Evolutionary conservation across 2,888 invertebrate species (phyloP), one percentile per base, ranked within the genome.

Genomic region (Hirudinaria manillensis): DNA sequence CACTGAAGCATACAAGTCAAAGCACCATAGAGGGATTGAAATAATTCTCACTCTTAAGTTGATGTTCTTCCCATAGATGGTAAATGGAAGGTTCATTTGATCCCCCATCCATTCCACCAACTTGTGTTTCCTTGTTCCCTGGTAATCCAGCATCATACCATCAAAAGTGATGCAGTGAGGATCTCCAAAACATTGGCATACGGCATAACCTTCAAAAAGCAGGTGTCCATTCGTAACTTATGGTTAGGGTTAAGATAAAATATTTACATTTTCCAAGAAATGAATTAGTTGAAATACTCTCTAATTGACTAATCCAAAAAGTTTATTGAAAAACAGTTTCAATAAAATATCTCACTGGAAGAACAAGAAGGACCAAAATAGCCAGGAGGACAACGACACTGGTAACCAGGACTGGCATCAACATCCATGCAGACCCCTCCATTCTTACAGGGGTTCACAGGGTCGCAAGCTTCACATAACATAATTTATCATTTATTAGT

Each of bases 371-470:
- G 1, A 56, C 61, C 61, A 16, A 29, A 27, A 13, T 27, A 61
- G 13, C 61, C 61, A 61, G 61, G 27, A 4, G 61, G 19, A 29
- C 61, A 61, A 10, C 10, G 24, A n/a, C 61, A 61, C 10, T 61
- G 13, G 61, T 61, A 61, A 27, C 61, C 61, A 29, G 61, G 61
- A 61, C 27, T 53, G 16, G 24, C 24, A 19, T 16, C 24, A 32
- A 29, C 32, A 24, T 29, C 72, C 45, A 29, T 21, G 27, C 72
- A 72, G 3, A 6, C 32, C 6, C 72, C 72, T 51, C 55, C 72
- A 32, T 72, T 72, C 29, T 45, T n/a, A 72, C 72, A 72, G 19
- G 72, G 72, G 32, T 72, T 72, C 53, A 55, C 55, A 2, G 72
- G 72, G 53, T 55, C 4, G 55, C 72, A 72, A 24, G 72, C 72